These are phyloP conservation scores for Lagorchestes hirsutus DNA, from an alignment of 2,797 vertebrate genomes.

Conservation along the genomic window DNA sequence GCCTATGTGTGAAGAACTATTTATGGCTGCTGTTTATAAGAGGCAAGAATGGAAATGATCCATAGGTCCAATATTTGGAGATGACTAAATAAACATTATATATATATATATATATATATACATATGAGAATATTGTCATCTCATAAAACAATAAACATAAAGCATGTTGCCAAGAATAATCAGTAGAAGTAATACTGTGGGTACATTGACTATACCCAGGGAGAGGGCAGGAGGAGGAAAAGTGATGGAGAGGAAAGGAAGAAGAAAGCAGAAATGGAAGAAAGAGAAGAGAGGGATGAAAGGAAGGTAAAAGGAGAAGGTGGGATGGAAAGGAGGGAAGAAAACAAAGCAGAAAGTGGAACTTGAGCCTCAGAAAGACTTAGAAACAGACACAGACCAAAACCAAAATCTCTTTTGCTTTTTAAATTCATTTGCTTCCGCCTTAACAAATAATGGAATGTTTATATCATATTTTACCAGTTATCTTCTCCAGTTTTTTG, in stretches of 20 bases:
- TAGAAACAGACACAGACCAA: neutral
- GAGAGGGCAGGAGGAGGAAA: neutral
- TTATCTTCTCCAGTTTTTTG: neutral
- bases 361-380: neutral
- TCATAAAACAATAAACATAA: neutral
- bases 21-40: neutral
- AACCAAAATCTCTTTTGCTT: neutral
- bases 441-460: neutral
- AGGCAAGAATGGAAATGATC: neutral
- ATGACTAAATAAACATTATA: neutral
- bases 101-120: neutral
- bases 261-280: neutral
- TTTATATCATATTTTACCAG: neutral
- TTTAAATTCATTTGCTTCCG: neutral
- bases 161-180: neutral
- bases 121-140: neutral
- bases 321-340: neutral
- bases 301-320: neutral
- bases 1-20: neutral
- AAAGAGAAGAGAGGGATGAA: neutral
- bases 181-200: neutral
- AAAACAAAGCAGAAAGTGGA: neutral
- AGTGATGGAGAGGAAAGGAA: neutral
- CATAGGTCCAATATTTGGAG: neutral
- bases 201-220: neutral